Base-by-base conservation (phyloP, 64 coral and sea anemone species). In the Astreopora myriophthalma region DNA sequence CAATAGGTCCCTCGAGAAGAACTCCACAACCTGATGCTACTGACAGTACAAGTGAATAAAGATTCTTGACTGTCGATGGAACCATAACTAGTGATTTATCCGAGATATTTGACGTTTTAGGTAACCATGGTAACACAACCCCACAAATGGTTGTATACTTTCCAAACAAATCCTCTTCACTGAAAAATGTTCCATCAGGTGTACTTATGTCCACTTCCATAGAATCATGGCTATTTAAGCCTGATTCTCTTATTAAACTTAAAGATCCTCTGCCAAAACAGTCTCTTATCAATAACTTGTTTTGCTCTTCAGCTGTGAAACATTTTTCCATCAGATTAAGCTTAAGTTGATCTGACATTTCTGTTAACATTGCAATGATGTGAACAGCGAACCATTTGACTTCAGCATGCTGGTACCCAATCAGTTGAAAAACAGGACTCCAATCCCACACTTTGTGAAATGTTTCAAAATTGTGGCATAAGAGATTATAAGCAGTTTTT, bases 1-100 rank as follows among this genome's bases (percentile, higher is more conserved):
- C 97, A 86, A 99, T 92, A 68, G 90, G 79, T 87, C 97, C 97
- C 37, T 92, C 87, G 30, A 99, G 80, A 12, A 99, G 63, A 33
- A 99, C 71, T 31, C 93, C 94, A 70, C 80, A 87, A 2, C 94
- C 97, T 70, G 94, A 64, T 20, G 87, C 82, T 38, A 99, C 87
- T 5, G 97, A 94, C 7, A 99, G 52, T 4, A 89, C 91, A 70
- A 99, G 90, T 9, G 90, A 92, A 74, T 91, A 90, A 60, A 99
- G 66, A 63, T 99, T 99, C 28, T 66, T 89, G 61, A 63, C 42
- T 0, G 82, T 91, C 76, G 94, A 96, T 34, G 92, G 42, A 16
- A 99, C 91, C 91, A 89, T 93, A 24, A 96, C 97, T 80, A 94
- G 82, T 35, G 28, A 70, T 22, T 86, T 51, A 2, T 71, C 66